phyloP scores from a whole-genome alignment of 1,140 invertebrate species.

The Lasaia peninsularis region DNA sequence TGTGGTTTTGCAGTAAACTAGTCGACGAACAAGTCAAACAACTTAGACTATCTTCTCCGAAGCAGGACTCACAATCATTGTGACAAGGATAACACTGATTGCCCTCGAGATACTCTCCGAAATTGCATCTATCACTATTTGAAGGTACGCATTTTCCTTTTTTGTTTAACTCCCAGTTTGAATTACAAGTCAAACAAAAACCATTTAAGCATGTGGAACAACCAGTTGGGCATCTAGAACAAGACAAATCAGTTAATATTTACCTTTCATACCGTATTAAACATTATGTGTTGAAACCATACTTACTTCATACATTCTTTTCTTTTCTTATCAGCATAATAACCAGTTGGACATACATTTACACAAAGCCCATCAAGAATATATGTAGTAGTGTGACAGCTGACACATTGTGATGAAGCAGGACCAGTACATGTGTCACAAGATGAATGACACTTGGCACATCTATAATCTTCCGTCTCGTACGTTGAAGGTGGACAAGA shows the following conservation, averaged over 20 bases:
- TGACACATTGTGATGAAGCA: conserved; percentile 87
- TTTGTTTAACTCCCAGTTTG: conserved; percentile 84
- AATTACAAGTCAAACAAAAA: conserved; percentile 82
- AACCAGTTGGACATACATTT: conserved; percentile 83
- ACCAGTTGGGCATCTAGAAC: conserved; percentile 82
- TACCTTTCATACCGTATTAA: background rate
- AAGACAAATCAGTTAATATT: conserved; percentile 1
- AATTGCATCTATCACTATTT: conserved; percentile 81
- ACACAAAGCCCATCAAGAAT: conserved; percentile 82
- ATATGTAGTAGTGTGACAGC: conserved; percentile 83
- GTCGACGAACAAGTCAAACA: conserved; percentile 84
- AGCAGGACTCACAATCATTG: conserved; percentile 84
- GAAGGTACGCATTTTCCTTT: conserved; percentile 83
- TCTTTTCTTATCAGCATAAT: conserved; percentile 85
- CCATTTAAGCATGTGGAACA: conserved; percentile 84
- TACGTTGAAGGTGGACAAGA: conserved; percentile 89
- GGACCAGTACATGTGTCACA: conserved; percentile 91
- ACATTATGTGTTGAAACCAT: background rate
- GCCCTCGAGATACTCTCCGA: conserved; percentile 67
- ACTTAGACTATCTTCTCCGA: conserved; percentile 81
- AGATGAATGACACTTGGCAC: conserved; percentile 85
- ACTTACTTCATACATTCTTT: conserved; percentile 83
- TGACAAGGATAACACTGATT: conserved; percentile 84
- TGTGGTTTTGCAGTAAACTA: conserved; percentile 81
- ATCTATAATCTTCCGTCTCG: conserved; percentile 90